Evolutionary conservation across 2,888 invertebrate species (phyloP).

Genomic region (Lamellibrachia columna): DNA sequence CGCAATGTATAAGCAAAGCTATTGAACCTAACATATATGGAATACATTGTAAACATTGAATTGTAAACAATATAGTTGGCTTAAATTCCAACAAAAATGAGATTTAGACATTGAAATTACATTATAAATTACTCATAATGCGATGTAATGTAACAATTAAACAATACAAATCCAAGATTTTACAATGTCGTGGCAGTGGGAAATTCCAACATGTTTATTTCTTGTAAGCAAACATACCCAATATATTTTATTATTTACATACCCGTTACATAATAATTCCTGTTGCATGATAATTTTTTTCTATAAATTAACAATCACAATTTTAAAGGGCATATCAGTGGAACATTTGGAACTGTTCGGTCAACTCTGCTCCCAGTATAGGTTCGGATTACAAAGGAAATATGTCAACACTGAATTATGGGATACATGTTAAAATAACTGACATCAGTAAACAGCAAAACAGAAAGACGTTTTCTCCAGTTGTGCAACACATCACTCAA

Average conservation of each 20-base stretch:
- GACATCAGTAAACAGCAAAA: neutral
- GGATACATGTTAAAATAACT: neutral
- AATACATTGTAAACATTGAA: neutral
- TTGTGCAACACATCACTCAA: neutral
- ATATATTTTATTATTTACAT: conserved; percentile 3
- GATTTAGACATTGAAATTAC: neutral
- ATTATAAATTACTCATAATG: too few species aligned
- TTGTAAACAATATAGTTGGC: neutral
- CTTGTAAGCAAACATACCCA: neutral
- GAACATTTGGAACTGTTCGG: neutral
- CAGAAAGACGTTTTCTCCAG: neutral
- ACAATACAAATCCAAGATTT: neutral
- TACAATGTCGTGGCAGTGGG: neutral
- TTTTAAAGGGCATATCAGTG: neutral
- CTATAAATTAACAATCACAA: too few species aligned
- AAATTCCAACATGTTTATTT: neutral
- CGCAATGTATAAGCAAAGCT: neutral
- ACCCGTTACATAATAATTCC: too few species aligned
- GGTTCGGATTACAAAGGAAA: neutral
- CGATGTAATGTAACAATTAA: neutral
- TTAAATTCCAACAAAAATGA: neutral
- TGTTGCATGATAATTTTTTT: too few species aligned
- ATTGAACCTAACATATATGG: neutral
- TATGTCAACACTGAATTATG: neutral
- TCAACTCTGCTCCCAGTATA: neutral